phyloP scores from a whole-genome alignment of 2,888 invertebrate species.

The Ochropleura plecta region DNA sequence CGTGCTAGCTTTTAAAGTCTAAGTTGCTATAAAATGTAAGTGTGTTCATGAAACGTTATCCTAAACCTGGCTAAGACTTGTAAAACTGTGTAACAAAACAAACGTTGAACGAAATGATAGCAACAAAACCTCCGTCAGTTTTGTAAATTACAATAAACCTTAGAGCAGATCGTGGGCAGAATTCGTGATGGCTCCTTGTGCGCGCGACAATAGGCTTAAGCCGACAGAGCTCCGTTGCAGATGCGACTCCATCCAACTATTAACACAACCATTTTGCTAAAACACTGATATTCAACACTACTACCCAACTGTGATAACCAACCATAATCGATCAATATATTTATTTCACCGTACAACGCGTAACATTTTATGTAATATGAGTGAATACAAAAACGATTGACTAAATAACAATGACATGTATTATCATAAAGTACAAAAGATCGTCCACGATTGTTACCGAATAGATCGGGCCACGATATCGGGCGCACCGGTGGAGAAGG shows the following conservation, averaged over 20 bases:
- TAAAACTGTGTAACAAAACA: slow-evolving; percentile 79
- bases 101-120: slow-evolving; percentile 82
- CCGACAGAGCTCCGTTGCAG: slow-evolving; percentile 75
- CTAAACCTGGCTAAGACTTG: slow-evolving; percentile 66
- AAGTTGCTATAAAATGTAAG: slow-evolving; percentile 51
- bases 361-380: slow-evolving; percentile 70
- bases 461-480: slow-evolving; percentile 84
- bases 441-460: slow-evolving; percentile 81
- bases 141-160: slow-evolving; percentile 90
- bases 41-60: slow-evolving; percentile 68
- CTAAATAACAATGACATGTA: slow-evolving; percentile 80
- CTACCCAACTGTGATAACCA: slow-evolving; percentile 54
- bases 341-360: slow-evolving; percentile 60
- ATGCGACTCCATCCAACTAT: slow-evolving; percentile 78
- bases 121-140: slow-evolving; percentile 86
- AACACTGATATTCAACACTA: slow-evolving; percentile 72
- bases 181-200: slow-evolving; percentile 83
- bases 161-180: slow-evolving; percentile 85
- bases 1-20: slow-evolving; percentile 47
- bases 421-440: slow-evolving; percentile 85
- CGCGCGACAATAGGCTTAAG: slow-evolving; percentile 85
- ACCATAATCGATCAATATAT: slow-evolving; percentile 62
- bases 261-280: slow-evolving; percentile 77
- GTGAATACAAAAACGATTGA: slow-evolving; percentile 77
- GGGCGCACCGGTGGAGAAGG: slow-evolving; percentile 79